Percentiles rank a stretch among this genome's conserved stretches.
Evolutionary conservation across 2,888 invertebrate genomes (phyloP).

Genomic region (Drosophila ochracea): DNA sequence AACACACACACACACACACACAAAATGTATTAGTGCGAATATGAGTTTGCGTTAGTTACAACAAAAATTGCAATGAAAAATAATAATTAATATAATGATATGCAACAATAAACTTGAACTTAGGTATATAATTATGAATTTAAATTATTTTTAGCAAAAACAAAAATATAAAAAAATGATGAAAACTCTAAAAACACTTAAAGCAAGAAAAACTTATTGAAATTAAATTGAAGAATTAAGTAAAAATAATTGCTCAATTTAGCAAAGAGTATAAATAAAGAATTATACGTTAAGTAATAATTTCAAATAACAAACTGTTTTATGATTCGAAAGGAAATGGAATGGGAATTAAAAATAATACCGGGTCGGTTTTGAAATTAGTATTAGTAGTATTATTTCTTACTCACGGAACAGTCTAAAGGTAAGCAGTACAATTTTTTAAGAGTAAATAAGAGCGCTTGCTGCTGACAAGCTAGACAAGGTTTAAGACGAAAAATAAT

Average conservation of each 20-base stretch:
- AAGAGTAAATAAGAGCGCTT: background rate
- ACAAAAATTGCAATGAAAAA: conserved; percentile 41
- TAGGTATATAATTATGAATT: conserved; percentile 81
- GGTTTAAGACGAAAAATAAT: background rate
- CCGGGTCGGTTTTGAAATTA: background rate
- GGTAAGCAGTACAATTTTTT: background rate
- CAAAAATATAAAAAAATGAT: conserved; percentile 45
- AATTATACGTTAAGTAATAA: conserved; percentile 85
- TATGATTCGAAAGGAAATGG: background rate
- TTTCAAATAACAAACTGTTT: conserved; percentile 58
- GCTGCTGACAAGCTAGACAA: background rate
- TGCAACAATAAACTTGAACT: conserved; percentile 77
- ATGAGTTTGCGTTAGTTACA: conserved; percentile 54
- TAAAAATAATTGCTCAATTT: conserved; percentile 85
- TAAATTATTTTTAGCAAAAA: conserved; percentile 81
- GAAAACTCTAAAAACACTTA: conserved; percentile 65
- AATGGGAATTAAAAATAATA: background rate
- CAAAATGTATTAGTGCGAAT: conserved; percentile 52
- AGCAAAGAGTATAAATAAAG: conserved; percentile 83
- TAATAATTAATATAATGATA: conserved; percentile 65
- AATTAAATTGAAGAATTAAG: conserved; percentile 75
- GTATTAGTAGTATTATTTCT: background rate
- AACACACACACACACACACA: conserved; percentile 32
- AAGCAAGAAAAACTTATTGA: conserved; percentile 68
- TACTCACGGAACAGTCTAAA: background rate